Conservation (phyloP, 2,797 vertebrate species). For the Crenuchus spilurus region DNA sequence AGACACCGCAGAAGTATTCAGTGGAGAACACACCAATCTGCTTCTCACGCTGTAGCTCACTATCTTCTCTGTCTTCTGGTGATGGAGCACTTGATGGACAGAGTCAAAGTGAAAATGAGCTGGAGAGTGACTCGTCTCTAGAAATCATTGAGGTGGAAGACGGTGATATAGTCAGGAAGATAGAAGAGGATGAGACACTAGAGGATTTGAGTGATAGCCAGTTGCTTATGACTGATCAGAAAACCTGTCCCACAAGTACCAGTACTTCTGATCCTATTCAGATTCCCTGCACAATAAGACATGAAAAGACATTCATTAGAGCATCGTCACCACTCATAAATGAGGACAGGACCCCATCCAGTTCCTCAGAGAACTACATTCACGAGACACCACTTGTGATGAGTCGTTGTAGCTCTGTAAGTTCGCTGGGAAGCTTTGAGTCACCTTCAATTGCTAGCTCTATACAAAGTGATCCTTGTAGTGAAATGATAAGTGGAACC, state of each 20-base stretch:
- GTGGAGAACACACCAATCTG: conserved; percentile 92
- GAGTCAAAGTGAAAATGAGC: conserved; percentile 89
- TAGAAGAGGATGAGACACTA: conserved; percentile 77
- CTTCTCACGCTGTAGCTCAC: conserved; percentile 94
- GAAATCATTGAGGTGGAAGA: conserved; percentile 94
- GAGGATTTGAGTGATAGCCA: conserved; percentile 83
- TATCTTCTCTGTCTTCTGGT: conserved; percentile 93
- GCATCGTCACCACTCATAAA: conserved; percentile 76
- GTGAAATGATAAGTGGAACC: conserved; percentile 95
- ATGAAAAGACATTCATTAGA: conserved; percentile 83
- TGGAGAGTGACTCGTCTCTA: conserved; percentile 93
- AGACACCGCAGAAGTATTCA: conserved; percentile 88
- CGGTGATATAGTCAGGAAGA: conserved; percentile 69
- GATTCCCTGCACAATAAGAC: conserved; percentile 80
- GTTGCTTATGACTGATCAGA: conserved; percentile 74
- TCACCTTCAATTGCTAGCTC: conserved; percentile 96
- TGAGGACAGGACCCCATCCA: conserved; percentile 92
- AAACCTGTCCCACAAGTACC: conserved; percentile 71
- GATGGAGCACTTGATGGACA: conserved; percentile 86
- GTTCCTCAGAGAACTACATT: conserved; percentile 95
- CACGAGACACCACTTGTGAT: conserved; percentile 97
- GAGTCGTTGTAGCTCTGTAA: conserved; percentile 97
- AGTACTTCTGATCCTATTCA: conserved; percentile 79
- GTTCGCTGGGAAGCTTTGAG: conserved; percentile 96
- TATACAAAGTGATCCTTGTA: conserved; percentile 96